phyloP scores from a whole-genome alignment of 2,113 vertebrate genomes.

The Egretta garzetta region DNA sequence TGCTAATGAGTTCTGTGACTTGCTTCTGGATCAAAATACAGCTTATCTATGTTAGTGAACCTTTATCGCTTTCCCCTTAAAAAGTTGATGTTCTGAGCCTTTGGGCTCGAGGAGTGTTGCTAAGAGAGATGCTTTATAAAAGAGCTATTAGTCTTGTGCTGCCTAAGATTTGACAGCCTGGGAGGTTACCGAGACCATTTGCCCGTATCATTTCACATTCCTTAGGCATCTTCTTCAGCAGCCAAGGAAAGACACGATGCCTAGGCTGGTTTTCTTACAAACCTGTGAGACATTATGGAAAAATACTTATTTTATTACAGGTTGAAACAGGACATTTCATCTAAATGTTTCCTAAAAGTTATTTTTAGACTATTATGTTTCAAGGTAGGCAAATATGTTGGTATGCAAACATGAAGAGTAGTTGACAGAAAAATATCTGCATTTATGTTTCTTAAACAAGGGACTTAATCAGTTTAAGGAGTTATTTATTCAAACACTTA shows the following conservation, averaged over 20 bases:
- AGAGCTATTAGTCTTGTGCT: constrained; percentile 65
- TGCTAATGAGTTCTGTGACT: constrained; percentile 67
- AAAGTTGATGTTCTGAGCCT: constrained; percentile 48
- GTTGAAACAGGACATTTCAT: background rate
- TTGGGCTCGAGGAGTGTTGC: constrained; percentile 30
- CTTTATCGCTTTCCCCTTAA: constrained; percentile 56
- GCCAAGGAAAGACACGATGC: background rate
- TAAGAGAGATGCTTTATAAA: constrained; percentile 63
- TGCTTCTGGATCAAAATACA: constrained; percentile 53
- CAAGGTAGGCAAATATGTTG: background rate
- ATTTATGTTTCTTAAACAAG: background rate
- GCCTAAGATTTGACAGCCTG: constrained; percentile 68
- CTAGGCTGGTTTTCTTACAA: constrained; percentile 8
- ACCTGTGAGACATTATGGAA: background rate
- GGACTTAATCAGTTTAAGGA: constrained; percentile 16
- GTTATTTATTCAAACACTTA: constrained; percentile 24
- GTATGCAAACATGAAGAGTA: background rate
- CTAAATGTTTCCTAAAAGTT: background rate
- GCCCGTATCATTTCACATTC: constrained; percentile 57
- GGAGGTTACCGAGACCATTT: constrained; percentile 64
- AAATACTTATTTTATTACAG: constrained; percentile 21
- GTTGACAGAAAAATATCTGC: background rate
- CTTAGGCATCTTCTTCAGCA: constrained; percentile 6
- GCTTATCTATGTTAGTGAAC: constrained; percentile 50
- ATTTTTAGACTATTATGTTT: background rate